Evolutionary conservation across 37 sponge, comb jelly and placozoan genomes (phyloP).

Genomic region (Cladorhizidae sp.): DNA sequence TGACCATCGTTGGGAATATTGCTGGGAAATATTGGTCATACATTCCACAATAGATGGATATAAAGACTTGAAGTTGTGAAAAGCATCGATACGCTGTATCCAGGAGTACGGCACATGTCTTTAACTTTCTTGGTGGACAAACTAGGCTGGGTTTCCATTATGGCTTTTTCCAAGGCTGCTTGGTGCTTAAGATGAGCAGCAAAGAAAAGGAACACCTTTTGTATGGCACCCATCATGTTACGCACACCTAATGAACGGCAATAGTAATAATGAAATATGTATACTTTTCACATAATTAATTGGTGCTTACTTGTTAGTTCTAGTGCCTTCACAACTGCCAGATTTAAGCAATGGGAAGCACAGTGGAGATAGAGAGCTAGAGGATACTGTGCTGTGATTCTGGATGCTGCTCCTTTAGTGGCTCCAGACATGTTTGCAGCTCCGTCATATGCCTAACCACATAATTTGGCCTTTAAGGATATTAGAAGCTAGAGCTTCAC

Average conservation of each 20-base stretch:
- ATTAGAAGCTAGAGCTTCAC: slow-evolving; percentile 62
- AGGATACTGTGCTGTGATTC: slow-evolving; percentile 34
- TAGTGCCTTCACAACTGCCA: slow-evolving; percentile 50
- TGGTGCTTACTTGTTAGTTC: neutral
- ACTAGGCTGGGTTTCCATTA: slow-evolving; percentile 29
- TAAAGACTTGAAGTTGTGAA: slow-evolving; percentile 34
- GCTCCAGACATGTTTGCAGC: slow-evolving; percentile 68
- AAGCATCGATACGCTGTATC: slow-evolving; percentile 64
- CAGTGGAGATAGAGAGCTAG: slow-evolving; percentile 55
- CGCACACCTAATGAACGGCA: slow-evolving; percentile 14
- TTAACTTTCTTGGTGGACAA: slow-evolving; percentile 36
- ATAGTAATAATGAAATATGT: neutral
- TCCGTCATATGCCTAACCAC: slow-evolving; percentile 84
- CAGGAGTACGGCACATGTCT: slow-evolving; percentile 61
- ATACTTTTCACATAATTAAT: no score
- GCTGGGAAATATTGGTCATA: slow-evolving; percentile 55
- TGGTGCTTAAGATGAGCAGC: slow-evolving; percentile 70
- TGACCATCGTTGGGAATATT: slow-evolving; percentile 49
- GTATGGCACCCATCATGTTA: slow-evolving; percentile 65
- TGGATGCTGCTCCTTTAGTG: slow-evolving; percentile 44
- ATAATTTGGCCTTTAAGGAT: slow-evolving; percentile 37
- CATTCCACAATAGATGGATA: slow-evolving; percentile 64
- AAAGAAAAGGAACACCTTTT: slow-evolving; percentile 47
- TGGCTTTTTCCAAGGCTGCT: slow-evolving; percentile 41
- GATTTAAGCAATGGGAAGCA: slow-evolving; percentile 52